Evolutionary conservation across 1,140 invertebrate species (phyloP).

Genomic region (Venustaconcha ellipsiformis): DNA sequence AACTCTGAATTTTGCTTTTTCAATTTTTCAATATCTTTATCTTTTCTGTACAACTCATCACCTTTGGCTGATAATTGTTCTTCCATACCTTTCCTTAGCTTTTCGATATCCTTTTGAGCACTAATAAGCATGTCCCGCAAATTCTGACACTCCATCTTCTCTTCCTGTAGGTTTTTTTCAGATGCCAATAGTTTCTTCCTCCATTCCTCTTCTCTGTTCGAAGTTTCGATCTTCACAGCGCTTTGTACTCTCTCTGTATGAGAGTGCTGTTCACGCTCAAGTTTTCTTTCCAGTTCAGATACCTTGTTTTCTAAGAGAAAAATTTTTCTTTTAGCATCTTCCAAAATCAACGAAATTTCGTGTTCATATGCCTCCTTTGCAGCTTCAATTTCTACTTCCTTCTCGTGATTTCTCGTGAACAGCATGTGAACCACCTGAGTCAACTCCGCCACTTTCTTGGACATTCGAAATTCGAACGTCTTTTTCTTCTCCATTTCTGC

Average conservation of each 20-base stretch:
- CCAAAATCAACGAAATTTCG: constrained; percentile 56
- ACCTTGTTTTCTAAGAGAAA: constrained; percentile 42
- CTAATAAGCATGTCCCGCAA: constrained; percentile 62
- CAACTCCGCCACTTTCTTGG: constrained; percentile 68
- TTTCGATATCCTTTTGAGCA: constrained; percentile 63
- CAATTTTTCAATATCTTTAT: constrained; percentile 53
- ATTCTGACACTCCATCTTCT: constrained; percentile 60
- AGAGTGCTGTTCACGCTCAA: constrained; percentile 39
- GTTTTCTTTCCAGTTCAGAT: constrained; percentile 36
- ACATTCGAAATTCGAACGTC: constrained; percentile 67
- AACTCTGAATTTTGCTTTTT: constrained; percentile 38
- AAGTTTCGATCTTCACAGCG: constrained; percentile 38
- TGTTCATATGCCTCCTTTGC: constrained; percentile 63
- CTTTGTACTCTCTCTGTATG: constrained; percentile 37
- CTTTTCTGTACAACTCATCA: constrained; percentile 50
- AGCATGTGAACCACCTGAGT: constrained; percentile 68
- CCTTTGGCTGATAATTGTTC: constrained; percentile 49
- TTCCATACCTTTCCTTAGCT: constrained; percentile 50
- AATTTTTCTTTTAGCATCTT: constrained; percentile 52
- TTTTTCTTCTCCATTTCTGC: constrained; percentile 37
- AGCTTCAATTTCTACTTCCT: constrained; percentile 66
- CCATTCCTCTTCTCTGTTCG: constrained; percentile 48
- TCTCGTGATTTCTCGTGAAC: constrained; percentile 67
- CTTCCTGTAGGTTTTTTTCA: constrained; percentile 54
- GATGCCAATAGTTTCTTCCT: constrained; percentile 37